Percentiles rank a stretch among this genome's conserved stretches.
Conservation (phyloP, 2,113 vertebrate species). For the Columba livia region DNA sequence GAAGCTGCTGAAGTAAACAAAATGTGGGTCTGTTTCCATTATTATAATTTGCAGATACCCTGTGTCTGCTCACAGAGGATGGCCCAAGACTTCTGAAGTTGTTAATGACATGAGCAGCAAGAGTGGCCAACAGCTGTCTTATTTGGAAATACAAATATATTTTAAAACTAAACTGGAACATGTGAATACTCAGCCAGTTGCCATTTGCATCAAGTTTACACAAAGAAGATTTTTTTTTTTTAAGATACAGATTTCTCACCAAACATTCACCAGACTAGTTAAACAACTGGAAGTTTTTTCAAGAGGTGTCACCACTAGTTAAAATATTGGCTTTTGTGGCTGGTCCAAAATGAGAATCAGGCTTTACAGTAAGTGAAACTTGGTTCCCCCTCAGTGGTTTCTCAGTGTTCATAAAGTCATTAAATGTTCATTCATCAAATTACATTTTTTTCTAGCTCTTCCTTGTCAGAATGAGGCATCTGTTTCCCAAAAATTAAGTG, state of each 20-base stretch:
- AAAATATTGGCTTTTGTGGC: not conserved
- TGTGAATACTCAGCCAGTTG: not conserved
- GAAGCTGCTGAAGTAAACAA: constrained; percentile 44
- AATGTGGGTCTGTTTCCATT: constrained; percentile 47
- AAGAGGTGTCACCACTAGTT: not conserved
- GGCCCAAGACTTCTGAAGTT: constrained; percentile 16
- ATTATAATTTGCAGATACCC: constrained; percentile 25
- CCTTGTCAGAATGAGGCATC: not conserved
- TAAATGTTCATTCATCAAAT: not conserved
- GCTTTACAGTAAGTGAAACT: not conserved
- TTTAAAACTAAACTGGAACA: not conserved
- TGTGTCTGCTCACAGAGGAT: not conserved
- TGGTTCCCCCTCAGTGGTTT: not conserved
- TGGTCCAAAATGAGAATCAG: not conserved
- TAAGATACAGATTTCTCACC: not conserved
- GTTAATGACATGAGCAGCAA: constrained; percentile 13
- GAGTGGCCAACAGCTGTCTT: constrained; percentile 24
- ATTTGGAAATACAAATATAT: constrained; percentile 1
- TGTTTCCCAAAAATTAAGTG: not conserved
- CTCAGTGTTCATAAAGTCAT: not conserved
- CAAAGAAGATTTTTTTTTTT: not conserved
- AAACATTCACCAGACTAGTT: not conserved
- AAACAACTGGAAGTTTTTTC: not conserved
- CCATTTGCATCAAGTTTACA: not conserved
- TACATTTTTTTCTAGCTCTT: not conserved